These are phyloP conservation scores for Aradophagus sp. DNA, from an alignment of 1,140 invertebrate genomes.

Conservation along the genomic window DNA sequence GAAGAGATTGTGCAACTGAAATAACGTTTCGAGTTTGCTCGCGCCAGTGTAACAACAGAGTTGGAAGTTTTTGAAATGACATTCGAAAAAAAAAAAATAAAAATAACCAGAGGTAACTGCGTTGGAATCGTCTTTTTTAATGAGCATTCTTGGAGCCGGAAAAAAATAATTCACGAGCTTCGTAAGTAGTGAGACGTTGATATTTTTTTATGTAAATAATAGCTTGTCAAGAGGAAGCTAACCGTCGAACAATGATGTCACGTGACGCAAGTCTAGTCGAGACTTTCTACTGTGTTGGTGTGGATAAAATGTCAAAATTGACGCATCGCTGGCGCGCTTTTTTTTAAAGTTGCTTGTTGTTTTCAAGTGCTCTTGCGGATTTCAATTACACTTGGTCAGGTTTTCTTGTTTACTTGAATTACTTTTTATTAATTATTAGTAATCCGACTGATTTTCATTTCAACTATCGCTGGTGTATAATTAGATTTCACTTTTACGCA, in stretches of 20 bases:
- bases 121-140: not conserved
- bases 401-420: not conserved
- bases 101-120: too few relatives aligned
- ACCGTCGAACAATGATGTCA: slow-evolving; percentile 26
- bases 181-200: not conserved
- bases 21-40: too few relatives aligned
- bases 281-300: slow-evolving; percentile 32
- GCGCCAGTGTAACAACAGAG: not conserved
- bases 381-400: not conserved
- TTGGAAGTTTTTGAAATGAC: slow-evolving; percentile 1
- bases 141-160: not conserved
- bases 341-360: slow-evolving; percentile 2
- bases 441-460: not conserved
- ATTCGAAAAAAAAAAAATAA: not conserved
- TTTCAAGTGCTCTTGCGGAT: slow-evolving; percentile 1
- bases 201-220: slow-evolving; percentile 24
- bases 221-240: slow-evolving; percentile 14
- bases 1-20: not conserved
- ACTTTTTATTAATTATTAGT: not conserved
- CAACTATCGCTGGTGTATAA: not conserved
- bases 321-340: slow-evolving; percentile 7
- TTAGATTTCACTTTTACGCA: too few relatives aligned
- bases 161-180: not conserved
- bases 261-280: slow-evolving; percentile 17
- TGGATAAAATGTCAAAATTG: slow-evolving; percentile 35